These are phyloP conservation scores for Eremophila alpestris DNA, from an alignment of 2,797 vertebrate genomes.

Conservation along the genomic window DNA sequence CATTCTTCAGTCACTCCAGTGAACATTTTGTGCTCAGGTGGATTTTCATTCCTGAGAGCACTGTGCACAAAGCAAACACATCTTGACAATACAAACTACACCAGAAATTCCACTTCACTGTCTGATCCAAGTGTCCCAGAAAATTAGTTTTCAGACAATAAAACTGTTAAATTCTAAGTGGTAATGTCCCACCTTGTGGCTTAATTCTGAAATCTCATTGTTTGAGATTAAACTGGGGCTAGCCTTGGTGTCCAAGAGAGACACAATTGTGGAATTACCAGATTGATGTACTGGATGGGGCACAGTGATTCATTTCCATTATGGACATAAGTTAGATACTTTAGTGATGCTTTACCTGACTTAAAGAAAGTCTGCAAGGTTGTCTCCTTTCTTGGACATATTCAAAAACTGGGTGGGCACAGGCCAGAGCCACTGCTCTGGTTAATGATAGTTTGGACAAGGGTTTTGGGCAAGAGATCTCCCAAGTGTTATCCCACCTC, in stretches of 20 bases:
- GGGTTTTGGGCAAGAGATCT: not conserved
- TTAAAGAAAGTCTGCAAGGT: not conserved
- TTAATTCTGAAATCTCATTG: not conserved
- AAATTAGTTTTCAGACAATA: not conserved
- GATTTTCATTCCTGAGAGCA: not conserved
- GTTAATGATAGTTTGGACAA: not conserved
- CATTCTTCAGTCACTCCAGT: not conserved
- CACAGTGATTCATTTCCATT: not conserved
- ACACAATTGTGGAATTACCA: not conserved
- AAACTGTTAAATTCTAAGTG: not conserved
- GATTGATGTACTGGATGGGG: not conserved
- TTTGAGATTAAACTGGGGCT: not conserved
- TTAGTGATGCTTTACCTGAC: not conserved
- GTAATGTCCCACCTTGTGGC: not conserved
- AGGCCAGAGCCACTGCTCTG: accelerated
- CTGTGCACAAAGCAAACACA: not conserved
- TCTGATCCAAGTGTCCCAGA: not conserved
- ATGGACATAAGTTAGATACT: not conserved
- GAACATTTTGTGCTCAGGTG: not conserved
- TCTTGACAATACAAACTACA: not conserved
- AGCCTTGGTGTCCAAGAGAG: not conserved
- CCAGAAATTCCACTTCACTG: not conserved
- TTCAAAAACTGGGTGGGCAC: not conserved
- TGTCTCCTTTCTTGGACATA: not conserved
- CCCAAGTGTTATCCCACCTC: not conserved